These are phyloP conservation scores for Ctenodactylus gundi DNA, from an alignment of 2,113 vertebrate species.

Conservation along the genomic window DNA sequence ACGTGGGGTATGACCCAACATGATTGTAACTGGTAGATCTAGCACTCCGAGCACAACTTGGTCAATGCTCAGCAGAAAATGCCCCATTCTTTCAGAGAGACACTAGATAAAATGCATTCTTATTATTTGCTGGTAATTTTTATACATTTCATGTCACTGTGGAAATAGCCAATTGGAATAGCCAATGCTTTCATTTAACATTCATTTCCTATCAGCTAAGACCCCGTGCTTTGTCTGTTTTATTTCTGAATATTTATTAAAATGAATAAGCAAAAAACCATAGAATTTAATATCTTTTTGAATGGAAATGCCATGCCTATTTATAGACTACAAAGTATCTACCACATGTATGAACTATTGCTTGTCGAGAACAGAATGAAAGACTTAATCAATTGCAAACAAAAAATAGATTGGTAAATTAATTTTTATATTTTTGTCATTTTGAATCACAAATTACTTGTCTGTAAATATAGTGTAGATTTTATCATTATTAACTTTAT, in stretches of 20 bases:
- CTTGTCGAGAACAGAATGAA: not conserved
- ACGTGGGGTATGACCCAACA: constrained; percentile 80
- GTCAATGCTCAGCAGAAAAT: constrained; percentile 78
- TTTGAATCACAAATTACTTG: not conserved
- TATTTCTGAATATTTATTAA: not conserved
- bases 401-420: not conserved
- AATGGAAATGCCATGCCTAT: not conserved
- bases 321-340: too few species aligned
- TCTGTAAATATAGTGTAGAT: not conserved
- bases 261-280: not conserved
- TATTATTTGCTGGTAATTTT: constrained; percentile 78
- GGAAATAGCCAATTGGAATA: not conserved
- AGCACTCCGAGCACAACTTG: constrained; percentile 73
- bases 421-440: not conserved
- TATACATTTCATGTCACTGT: constrained; percentile 26
- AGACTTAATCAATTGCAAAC: not conserved
- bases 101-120: constrained; percentile 66
- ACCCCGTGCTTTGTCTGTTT: not conserved
- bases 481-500: constrained; percentile 18
- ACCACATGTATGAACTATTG: not conserved
- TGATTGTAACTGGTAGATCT: constrained; percentile 56
- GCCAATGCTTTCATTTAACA: not conserved
- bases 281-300: not conserved
- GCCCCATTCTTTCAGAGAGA: constrained; percentile 60
- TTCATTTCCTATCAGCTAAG: not conserved